phyloP scores from a whole-genome alignment of 2,888 invertebrate genomes.

The Pachliopta kotzebuea region DNA sequence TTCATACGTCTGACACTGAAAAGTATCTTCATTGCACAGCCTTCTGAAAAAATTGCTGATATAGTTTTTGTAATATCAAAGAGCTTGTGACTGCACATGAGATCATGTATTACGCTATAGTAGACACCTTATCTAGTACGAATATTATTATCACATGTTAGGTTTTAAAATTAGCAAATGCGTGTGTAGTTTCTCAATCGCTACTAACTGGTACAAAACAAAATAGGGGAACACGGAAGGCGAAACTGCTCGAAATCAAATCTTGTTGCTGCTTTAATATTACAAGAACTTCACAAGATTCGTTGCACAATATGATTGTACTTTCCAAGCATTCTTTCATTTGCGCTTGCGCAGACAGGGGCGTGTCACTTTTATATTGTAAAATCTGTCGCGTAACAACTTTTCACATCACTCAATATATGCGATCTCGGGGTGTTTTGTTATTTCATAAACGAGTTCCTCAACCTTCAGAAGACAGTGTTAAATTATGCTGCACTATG shows the following conservation, averaged over 20 bases:
- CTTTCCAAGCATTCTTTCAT: constrained; percentile 77
- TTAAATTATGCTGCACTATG: constrained; percentile 77
- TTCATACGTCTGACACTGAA: constrained; percentile 76
- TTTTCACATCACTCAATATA: constrained; percentile 42
- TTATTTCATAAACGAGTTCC: constrained; percentile 65
- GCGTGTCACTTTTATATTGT: constrained; percentile 80
- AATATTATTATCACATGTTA: constrained; percentile 24
- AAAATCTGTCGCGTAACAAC: constrained; percentile 44
- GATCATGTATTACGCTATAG: constrained; percentile 10
- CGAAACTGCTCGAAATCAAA: constrained; percentile 70
- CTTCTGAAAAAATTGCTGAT: constrained; percentile 73
- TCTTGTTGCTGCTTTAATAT: constrained; percentile 78
- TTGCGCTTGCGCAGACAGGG: constrained; percentile 61
- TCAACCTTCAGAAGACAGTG: constrained; percentile 73
- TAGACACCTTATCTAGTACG: constrained; percentile 23
- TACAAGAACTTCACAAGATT: constrained; percentile 81
- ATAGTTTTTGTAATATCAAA: constrained; percentile 79
- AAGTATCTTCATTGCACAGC: constrained; percentile 75
- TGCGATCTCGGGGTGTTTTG: constrained; percentile 48
- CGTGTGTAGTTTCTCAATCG: constrained; percentile 73
- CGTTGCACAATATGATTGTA: constrained; percentile 80
- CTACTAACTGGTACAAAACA: constrained; percentile 61
- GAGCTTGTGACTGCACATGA: constrained; percentile 49
- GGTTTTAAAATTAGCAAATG: constrained; percentile 43
- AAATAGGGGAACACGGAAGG: constrained; percentile 74